Base-by-base conservation (phyloP, 2,113 vertebrate genomes). In the Excalfactoria chinensis region DNA sequence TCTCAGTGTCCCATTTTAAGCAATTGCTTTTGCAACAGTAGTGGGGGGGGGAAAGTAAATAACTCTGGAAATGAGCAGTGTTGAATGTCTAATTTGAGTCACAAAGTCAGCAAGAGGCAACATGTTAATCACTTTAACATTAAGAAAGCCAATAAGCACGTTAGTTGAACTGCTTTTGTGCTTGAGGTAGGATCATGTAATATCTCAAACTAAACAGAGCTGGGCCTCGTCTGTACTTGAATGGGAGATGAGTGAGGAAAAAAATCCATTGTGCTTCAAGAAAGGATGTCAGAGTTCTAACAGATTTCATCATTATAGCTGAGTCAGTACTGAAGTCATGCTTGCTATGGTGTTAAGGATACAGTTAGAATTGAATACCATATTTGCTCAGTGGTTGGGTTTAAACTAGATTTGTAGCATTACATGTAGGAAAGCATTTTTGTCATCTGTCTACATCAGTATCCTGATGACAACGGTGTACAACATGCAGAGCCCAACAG, bases 81-180 rank as follows among this genome's bases (percentile, higher is more conserved):
- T 26, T 1, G 3, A 62, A 70, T 75, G 40, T 85, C 75, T 72
- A 89, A 86, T 90, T 93, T 95, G 89, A 96, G 84, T 95, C 94
- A 94, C 78, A 67, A 84, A 91, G 63, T 73, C 59, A 92, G 59
- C 90, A 94, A 95, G 93, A 92, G 34, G 86, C 88, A 95, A 95
- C 93, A 78, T 16, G 84, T 88, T 86, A 66, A 84, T 87, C 46
- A 26, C 44, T 79, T 69, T 58, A 83, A 49, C 30, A 11, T 76
- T 76, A 74, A 81, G 80, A 68, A 93, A 82, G 70, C 70, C 71
- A 81, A 64, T 84, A 58, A 84, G 59, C n/a, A 35, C 37, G 55
- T 72, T 40, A 41, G 48, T 82, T 92, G 34, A 81, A 93, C 56
- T 78, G 43, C 40, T 78, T 88, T 93, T 86, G 73, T 92, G 76